Evolutionary conservation across 23 tunicate genomes (phyloP).

Genomic region (Phallusia fumigata): DNA sequence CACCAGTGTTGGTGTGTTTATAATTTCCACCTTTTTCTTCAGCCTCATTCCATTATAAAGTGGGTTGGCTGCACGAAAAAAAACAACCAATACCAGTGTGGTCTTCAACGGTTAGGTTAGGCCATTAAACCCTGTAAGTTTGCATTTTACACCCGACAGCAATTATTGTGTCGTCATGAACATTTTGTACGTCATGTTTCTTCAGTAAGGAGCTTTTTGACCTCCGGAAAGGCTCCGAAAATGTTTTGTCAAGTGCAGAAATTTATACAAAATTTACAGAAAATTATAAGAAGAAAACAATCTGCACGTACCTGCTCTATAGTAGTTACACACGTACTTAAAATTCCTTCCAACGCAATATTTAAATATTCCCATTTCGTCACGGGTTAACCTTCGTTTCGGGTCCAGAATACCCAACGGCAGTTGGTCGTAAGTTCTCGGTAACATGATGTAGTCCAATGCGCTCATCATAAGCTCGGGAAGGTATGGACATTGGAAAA

Average conservation of each 20-base stretch:
- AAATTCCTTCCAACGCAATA: constrained; percentile 14
- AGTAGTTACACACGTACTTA: constrained; percentile 45
- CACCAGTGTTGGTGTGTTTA: constrained; percentile 17
- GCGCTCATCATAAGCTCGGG: constrained; percentile 46
- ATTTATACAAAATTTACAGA: too few relatives aligned
- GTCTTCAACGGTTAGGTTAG: too few relatives aligned
- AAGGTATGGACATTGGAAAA: constrained; percentile 56
- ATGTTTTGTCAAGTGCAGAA: too few relatives aligned
- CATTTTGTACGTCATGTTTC: too few relatives aligned
- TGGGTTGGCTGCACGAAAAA: constrained; percentile 15
- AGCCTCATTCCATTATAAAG: constrained; percentile 10
- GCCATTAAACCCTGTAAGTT: too few relatives aligned
- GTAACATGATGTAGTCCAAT: constrained; percentile 28
- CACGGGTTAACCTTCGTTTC: constrained; percentile 23
- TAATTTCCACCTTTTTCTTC: neutral
- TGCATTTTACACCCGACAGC: too few relatives aligned
- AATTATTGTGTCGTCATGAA: too few relatives aligned
- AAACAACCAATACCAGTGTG: too few relatives aligned
- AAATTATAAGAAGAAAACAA: too few relatives aligned
- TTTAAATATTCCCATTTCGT: constrained; percentile 61
- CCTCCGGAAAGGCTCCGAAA: too few relatives aligned
- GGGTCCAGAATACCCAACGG: constrained; percentile 17
- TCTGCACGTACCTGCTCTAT: constrained; percentile 50
- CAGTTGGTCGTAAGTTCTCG: neutral
- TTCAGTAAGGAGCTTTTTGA: too few relatives aligned